A percentile compares a stretch with the other conserved stretches of the same genome.
These are phyloP conservation scores for Orchesellides sinensis DNA, from an alignment of 2,888 invertebrate genomes.

Conservation along the genomic window DNA sequence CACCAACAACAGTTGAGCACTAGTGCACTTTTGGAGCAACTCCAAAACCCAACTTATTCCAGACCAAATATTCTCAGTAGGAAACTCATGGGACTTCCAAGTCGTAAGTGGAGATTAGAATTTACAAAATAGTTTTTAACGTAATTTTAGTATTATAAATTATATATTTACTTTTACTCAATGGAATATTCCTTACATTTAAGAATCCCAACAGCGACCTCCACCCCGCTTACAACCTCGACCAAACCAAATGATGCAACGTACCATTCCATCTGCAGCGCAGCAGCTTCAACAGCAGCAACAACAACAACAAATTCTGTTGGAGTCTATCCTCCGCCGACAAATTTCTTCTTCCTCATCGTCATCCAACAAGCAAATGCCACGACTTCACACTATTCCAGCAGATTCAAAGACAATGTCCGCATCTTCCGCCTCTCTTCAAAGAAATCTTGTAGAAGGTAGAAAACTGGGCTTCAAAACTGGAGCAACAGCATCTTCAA, in stretches of 20 bases:
- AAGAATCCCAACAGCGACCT: constrained; percentile 6
- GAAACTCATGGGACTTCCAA: constrained; percentile 36
- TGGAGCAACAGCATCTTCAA: too few relatives aligned
- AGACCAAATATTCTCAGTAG: constrained; percentile 54
- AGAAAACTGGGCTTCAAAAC: constrained; percentile 45
- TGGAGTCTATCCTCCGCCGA: constrained; percentile 49
- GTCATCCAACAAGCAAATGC: constrained; percentile 32
- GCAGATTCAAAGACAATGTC: neutral
- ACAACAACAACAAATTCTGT: constrained; percentile 11
- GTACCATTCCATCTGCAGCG: neutral
- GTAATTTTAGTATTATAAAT: too few relatives aligned
- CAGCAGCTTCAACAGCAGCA: constrained; percentile 19
- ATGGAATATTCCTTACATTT: too few relatives aligned
- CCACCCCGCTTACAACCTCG: constrained; percentile 49
- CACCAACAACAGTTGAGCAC: constrained; percentile 15
- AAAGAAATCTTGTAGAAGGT: constrained; percentile 29
- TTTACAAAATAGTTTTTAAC: neutral
- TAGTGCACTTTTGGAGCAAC: constrained; percentile 43
- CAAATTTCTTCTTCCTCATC: constrained; percentile 7
- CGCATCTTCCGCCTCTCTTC: too few relatives aligned
- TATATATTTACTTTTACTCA: too few relatives aligned
- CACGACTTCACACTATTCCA: constrained; percentile 35
- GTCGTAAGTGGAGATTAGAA: constrained; percentile 16
- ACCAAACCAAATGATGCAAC: constrained; percentile 13
- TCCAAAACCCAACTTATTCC: constrained; percentile 19